Evolutionary conservation across 2,797 vertebrate genomes (phyloP).

Genomic region (Acipenser transmontanus): DNA sequence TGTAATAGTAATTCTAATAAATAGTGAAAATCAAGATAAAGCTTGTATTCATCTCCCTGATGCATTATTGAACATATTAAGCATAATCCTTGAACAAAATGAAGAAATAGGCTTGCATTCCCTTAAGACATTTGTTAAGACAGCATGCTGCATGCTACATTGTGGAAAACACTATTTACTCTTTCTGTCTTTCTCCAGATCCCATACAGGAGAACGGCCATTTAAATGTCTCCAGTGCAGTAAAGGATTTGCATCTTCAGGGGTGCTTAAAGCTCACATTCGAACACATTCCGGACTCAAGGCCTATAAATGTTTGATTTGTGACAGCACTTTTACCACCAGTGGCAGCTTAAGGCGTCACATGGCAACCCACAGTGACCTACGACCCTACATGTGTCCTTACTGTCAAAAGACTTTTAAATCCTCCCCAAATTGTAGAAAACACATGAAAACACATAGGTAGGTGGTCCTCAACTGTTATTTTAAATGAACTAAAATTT

Average conservation of each 20-base stretch:
- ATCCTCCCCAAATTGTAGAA: conserved; percentile 94
- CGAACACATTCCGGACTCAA: conserved; percentile 92
- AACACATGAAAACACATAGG: conserved; percentile 99
- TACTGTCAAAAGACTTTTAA: conserved; percentile 99
- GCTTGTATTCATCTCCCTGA: not conserved
- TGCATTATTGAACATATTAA: not conserved
- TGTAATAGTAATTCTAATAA: too few relatives aligned
- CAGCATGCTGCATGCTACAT: not conserved
- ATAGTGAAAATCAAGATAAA: not conserved
- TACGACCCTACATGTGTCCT: conserved; percentile 95
- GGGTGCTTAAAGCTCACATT: conserved; percentile 92
- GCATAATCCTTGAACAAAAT: not conserved
- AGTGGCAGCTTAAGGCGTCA: conserved; percentile 90
- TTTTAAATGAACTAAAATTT: not conserved
- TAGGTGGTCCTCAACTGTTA: conserved; percentile 30
- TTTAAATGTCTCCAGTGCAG: conserved; percentile 94
- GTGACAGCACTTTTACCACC: conserved; percentile 92
- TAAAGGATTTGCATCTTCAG: conserved; percentile 93
- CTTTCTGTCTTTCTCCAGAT: conserved; percentile 55
- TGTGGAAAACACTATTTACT: not conserved
- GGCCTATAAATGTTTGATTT: conserved; percentile 89
- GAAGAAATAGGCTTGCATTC: not conserved
- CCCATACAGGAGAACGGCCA: conserved; percentile 93
- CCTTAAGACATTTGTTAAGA: not conserved
- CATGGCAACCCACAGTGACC: conserved; percentile 93